These are phyloP conservation scores for Biston betularia DNA, from an alignment of 2,888 invertebrate species.

Conservation along the genomic window DNA sequence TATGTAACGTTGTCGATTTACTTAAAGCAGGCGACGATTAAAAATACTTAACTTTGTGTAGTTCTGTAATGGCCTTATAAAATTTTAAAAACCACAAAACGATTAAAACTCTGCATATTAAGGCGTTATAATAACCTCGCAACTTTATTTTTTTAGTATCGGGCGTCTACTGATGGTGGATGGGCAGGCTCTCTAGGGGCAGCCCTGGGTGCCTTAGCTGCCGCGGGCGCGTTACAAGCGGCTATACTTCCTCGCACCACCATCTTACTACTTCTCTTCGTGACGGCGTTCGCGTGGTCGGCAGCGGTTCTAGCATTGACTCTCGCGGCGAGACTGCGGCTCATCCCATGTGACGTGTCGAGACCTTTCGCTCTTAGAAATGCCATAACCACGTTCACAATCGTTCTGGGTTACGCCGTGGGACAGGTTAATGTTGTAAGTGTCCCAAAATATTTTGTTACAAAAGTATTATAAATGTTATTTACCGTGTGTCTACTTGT, in stretches of 20 bases:
- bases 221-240: slow-evolving; percentile 92
- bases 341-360: slow-evolving; percentile 95
- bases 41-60: too few species aligned
- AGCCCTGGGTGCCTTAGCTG: slow-evolving; percentile 90
- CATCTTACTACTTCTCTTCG: slow-evolving; percentile 93
- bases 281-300: slow-evolving; percentile 96
- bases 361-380: slow-evolving; percentile 93
- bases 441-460: slow-evolving; percentile 44
- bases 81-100: too few species aligned
- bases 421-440: slow-evolving; percentile 97
- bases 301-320: slow-evolving; percentile 94
- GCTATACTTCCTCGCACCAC: slow-evolving; percentile 94
- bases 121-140: background rate
- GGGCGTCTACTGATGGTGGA: slow-evolving; percentile 93
- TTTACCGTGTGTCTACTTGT: too few species aligned
- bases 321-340: slow-evolving; percentile 92
- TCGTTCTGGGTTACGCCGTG: slow-evolving; percentile 94
- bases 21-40: too few species aligned
- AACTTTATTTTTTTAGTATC: slow-evolving; percentile 87
- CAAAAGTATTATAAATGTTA: background rate
- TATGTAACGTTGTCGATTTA: too few species aligned
- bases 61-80: too few species aligned
- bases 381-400: slow-evolving; percentile 95
- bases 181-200: slow-evolving; percentile 94
- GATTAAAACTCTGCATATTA: too few species aligned